Conservation (phyloP, 1,140 invertebrate genomes). For the Lanistes nyassanus region DNA sequence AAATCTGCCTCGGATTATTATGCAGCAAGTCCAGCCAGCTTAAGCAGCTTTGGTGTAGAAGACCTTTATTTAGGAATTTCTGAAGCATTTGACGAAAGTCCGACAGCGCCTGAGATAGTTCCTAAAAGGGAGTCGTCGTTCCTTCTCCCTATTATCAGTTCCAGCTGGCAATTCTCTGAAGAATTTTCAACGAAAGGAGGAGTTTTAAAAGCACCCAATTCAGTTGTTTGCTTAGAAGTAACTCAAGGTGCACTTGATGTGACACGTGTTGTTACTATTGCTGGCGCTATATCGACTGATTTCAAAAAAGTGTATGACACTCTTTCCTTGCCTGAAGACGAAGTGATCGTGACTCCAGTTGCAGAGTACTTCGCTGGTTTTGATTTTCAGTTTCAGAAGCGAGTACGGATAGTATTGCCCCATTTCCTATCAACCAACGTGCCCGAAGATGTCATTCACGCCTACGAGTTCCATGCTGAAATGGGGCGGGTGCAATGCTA, state of each 20-base stretch:
- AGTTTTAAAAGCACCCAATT: background rate
- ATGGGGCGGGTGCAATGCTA: background rate
- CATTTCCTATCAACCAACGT: conserved; percentile 1
- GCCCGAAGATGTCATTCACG: background rate
- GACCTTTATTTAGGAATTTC: too few relatives aligned
- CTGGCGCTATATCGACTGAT: background rate
- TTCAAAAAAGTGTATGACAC: background rate
- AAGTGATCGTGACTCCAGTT: background rate
- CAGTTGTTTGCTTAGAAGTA: background rate
- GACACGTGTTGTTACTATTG: background rate
- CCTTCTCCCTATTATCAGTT: background rate
- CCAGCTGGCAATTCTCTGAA: background rate
- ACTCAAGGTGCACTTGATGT: background rate
- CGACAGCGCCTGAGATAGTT: too few relatives aligned
- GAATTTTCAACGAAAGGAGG: background rate
- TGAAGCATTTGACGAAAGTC: too few relatives aligned
- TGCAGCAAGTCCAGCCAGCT: too few relatives aligned
- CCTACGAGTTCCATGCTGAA: background rate
- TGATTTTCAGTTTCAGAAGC: background rate
- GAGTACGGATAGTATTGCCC: background rate
- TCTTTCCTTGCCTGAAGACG: conserved; percentile 2
- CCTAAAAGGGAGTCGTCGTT: too few relatives aligned
- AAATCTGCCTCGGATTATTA: too few relatives aligned
- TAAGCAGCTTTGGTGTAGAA: too few relatives aligned
- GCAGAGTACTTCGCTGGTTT: background rate